Percentiles rank a stretch among this genome's conserved stretches.
phyloP scores from a whole-genome alignment of 2,797 vertebrate genomes.

The Poecile montanus region DNA sequence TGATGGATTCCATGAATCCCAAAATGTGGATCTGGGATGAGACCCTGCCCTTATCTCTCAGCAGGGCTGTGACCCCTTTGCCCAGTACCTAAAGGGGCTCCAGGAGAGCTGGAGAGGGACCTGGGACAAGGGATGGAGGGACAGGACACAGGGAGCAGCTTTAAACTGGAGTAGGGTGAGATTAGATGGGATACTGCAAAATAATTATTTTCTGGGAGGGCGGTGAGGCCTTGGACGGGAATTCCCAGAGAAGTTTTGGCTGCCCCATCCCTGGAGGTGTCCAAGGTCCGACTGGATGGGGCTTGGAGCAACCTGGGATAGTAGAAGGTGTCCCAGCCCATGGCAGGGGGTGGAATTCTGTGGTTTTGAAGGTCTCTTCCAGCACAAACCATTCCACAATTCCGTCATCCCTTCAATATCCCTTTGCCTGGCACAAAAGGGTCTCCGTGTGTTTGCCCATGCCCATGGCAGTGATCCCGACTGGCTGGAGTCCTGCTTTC shows the following conservation, averaged over 20 bases:
- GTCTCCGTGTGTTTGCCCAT: rapidly evolving
- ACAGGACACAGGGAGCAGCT: too few relatives aligned
- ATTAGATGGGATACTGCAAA: too few relatives aligned
- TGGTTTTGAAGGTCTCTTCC: background rate
- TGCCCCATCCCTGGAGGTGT: background rate
- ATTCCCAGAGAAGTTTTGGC: too few relatives aligned
- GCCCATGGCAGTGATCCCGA: rapidly evolving
- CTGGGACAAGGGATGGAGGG: too few relatives aligned
- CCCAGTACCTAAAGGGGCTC: constrained; percentile 40
- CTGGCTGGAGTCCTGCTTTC: background rate
- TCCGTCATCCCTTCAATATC: rapidly evolving
- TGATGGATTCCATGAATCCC: too few relatives aligned
- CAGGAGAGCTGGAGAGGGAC: too few relatives aligned
- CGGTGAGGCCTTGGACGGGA: too few relatives aligned
- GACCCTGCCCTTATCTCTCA: background rate
- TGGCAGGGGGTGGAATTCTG: background rate
- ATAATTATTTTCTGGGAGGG: too few relatives aligned
- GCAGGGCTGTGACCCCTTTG: constrained; percentile 85
- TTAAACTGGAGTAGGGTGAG: too few relatives aligned
- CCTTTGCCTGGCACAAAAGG: rapidly evolving
- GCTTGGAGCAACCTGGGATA: background rate
- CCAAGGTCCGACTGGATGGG: rapidly evolving
- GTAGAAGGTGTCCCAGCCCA: background rate
- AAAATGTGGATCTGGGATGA: background rate
- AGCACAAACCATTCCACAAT: background rate